phyloP scores from a whole-genome alignment of 1,140 invertebrate species.

The Sarcophaga bullata region DNA sequence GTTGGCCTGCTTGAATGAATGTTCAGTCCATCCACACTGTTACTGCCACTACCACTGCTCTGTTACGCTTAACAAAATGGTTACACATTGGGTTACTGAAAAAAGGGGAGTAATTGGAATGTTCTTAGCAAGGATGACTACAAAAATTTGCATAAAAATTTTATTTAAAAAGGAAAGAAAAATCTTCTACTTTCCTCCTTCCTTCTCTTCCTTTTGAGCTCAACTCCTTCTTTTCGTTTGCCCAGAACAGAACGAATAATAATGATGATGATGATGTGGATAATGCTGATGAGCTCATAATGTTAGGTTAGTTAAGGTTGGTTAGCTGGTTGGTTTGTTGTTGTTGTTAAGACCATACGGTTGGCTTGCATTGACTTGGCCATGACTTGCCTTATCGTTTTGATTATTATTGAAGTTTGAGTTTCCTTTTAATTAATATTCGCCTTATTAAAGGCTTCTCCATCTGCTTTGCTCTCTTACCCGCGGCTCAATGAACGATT shows the following conservation, averaged over 20 bases:
- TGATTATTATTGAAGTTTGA: constrained; percentile 25
- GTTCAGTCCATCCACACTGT: too few species aligned
- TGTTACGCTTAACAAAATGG: too few species aligned
- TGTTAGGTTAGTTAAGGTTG: background rate
- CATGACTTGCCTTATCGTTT: background rate
- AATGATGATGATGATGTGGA: background rate
- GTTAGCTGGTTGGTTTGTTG: background rate
- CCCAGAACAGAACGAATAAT: background rate
- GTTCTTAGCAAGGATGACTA: too few species aligned
- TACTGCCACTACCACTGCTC: too few species aligned
- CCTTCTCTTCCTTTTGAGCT: too few species aligned
- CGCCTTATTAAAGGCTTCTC: constrained; percentile 9
- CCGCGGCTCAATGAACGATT: constrained; percentile 21
- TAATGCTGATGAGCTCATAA: background rate
- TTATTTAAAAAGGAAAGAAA: too few species aligned
- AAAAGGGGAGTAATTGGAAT: too few species aligned
- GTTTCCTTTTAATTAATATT: constrained; percentile 41
- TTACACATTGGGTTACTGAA: too few species aligned
- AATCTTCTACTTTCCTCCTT: too few species aligned
- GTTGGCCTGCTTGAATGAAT: background rate
- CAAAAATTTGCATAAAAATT: too few species aligned
- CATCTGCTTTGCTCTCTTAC: background rate
- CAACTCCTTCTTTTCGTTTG: background rate
- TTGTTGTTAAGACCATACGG: background rate
- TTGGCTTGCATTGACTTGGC: background rate